These are phyloP conservation scores for Scartelaos histophorus DNA, from an alignment of 2,113 vertebrate species.

Conservation along the genomic window DNA sequence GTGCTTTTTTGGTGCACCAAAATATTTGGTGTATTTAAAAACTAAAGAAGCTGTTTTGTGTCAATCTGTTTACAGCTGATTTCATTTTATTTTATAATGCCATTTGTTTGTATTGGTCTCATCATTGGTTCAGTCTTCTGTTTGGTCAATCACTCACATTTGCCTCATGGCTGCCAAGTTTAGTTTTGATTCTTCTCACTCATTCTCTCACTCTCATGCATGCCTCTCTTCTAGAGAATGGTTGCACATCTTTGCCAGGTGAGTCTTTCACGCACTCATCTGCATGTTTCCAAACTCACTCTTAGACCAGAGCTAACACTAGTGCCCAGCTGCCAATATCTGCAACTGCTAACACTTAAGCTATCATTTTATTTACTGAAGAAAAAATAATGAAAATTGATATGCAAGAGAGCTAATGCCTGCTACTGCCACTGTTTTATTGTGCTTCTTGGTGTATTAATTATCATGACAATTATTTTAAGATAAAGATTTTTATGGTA, in stretches of 20 bases:
- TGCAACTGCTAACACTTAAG: slow-evolving; percentile 43
- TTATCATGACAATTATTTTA: neutral
- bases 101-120: slow-evolving; percentile 32
- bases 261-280: slow-evolving; percentile 85
- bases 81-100: slow-evolving; percentile 25
- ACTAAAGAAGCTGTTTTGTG: slow-evolving; percentile 48
- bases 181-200: slow-evolving; percentile 83
- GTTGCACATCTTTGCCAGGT: slow-evolving; percentile 97
- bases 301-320: slow-evolving; percentile 5
- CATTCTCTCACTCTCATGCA: slow-evolving; percentile 93
- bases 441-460: neutral
- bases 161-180: slow-evolving; percentile 81
- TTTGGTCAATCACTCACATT: slow-evolving; percentile 70
- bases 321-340: slow-evolving; percentile 35
- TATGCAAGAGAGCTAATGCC: neutral
- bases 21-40: neutral
- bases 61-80: slow-evolving; percentile 56
- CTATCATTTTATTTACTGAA: neutral
- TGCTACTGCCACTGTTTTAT: neutral
- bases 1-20: too few relatives aligned
- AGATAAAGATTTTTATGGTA: too few relatives aligned
- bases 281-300: slow-evolving; percentile 76
- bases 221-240: slow-evolving; percentile 98
- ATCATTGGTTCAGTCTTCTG: slow-evolving; percentile 32
- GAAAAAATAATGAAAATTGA: neutral